Base-by-base conservation (phyloP, 2,888 invertebrate species). In the Napeogenes sylphis region DNA sequence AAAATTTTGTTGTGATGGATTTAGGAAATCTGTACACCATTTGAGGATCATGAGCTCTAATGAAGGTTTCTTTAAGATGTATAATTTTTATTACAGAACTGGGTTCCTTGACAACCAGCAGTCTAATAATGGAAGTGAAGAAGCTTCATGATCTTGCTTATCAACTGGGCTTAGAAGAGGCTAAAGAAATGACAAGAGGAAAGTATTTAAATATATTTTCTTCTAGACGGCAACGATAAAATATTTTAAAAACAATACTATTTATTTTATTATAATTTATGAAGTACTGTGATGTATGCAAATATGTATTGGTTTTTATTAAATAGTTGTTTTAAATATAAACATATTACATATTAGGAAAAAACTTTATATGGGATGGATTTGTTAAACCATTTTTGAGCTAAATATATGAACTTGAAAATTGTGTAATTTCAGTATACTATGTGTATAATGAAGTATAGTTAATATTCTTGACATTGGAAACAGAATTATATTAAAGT, bases 111-210 rank as follows among this genome's bases (percentile, higher is more conserved):
- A 93, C 97, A 8, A 94, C 96, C 60, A 94, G 96, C 66, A 95
- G 95, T 68, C 90, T 99, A 38, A 95, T 99, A 73, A 94, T 96
- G 75, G 98, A 98, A 92, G 97, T 99, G 0, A 96, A 97, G 82
- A 96, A 97, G 77, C 91, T 99, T 14, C 98, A 99, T 80, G 98
- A 99, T 79, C 92, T 96, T 65, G 98, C 99, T 0, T 99, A 98
- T 83, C 96, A 97, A 77, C 90, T 99, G 42, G 99, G 98, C 3
- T 90, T 97, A 14, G 98, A 98, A 80, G 99, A 99, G 89, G 95
- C 98, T 0, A 97, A 97, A 82, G 98, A 99, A 91, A 97, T 99
- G 95, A 98, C 98, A 0, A 91, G 98, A 73, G 98, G 98, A 51
- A 98, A 98, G 89, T 97, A 98, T 85, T 92, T 99, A 69, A 97